Evolutionary conservation across 1,140 invertebrate species (phyloP).

Genomic region (Calycopis cecrops): DNA sequence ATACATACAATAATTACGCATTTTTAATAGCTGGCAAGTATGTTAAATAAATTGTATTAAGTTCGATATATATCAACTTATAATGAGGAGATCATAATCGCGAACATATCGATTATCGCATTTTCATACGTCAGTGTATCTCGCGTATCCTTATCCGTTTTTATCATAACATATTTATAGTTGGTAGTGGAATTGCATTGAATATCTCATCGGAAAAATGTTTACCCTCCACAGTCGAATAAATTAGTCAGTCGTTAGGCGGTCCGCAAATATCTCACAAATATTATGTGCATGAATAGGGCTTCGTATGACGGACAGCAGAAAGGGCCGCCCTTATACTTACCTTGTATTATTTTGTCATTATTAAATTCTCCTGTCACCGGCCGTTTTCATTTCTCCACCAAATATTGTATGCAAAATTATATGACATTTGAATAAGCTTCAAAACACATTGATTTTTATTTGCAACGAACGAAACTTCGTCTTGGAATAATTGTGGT

Average conservation of each 20-base stretch:
- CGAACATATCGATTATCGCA: not conserved
- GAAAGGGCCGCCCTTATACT: constrained; percentile 69
- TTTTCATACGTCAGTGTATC: not conserved
- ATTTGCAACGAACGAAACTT: not conserved
- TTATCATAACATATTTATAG: not conserved
- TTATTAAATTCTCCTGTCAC: constrained; percentile 73
- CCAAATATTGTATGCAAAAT: constrained; percentile 75
- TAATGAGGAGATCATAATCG: constrained; percentile 7
- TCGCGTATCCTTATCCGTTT: not conserved
- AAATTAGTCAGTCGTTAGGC: constrained; percentile 69
- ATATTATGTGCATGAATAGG: constrained; percentile 71
- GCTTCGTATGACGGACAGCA: constrained; percentile 70
- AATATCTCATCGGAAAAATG: constrained; percentile 25
- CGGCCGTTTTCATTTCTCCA: constrained; percentile 60
- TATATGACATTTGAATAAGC: constrained; percentile 73
- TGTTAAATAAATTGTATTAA: not conserved
- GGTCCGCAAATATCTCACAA: constrained; percentile 67
- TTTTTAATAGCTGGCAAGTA: not conserved
- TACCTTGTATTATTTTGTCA: constrained; percentile 74
- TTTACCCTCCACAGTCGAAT: constrained; percentile 47
- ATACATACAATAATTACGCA: constrained; percentile 2
- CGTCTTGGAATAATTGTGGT: not conserved
- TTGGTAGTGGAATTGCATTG: constrained; percentile 1
- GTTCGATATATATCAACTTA: not conserved
- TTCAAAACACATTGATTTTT: constrained; percentile 50